Base-by-base conservation (phyloP, 2,113 vertebrate species). In the Setophaga kirtlandii region DNA sequence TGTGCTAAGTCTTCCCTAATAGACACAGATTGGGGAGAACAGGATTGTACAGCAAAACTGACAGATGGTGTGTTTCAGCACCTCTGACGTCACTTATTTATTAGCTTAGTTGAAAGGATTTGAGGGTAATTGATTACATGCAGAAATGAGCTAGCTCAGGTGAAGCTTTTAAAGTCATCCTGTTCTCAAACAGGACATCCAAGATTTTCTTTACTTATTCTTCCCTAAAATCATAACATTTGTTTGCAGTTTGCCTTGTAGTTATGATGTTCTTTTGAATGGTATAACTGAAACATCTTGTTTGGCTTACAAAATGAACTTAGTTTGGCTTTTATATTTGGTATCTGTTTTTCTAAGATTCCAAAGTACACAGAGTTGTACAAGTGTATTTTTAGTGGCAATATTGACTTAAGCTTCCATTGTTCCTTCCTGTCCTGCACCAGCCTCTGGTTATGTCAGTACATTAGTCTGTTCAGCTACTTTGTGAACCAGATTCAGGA, bases 81-180 rank as follows among this genome's bases (percentile, higher is more conserved):
- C 53, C 55, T 75, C 83, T 92, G 41, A 30, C 1, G 4, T 82
- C 81, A 64, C 63, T 85, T 27, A 12, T 67, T 85, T 93, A 77
- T 95, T 93, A 95, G 87, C 94, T 87, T 84, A 71, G 77, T 69
- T 67, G 63, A 73, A 87, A 69, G 93, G 94, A 84, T 94, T 94
- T 86, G 79, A 88, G 39, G 63, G 24, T 90, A 92, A 93, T 84
- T 94, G 83, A 71, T 93, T 91, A 71, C 53, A 41, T 83, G 79
- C 41, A 79, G 83, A 94, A 96, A 89, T 33, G 18, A 94, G 27
- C 74, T 82, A 35, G 84, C 85, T 94, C 85, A 93, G 59, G 46
- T 30, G 39, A 53, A 65, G 89, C 74, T 89, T 91, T 96, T 59
- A 49, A 91, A 90, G 47, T 55, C 64, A 87, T n/a, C 60, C 21